These are phyloP conservation scores for Willisornis vidua DNA, from an alignment of 2,113 vertebrate genomes.

Conservation along the genomic window DNA sequence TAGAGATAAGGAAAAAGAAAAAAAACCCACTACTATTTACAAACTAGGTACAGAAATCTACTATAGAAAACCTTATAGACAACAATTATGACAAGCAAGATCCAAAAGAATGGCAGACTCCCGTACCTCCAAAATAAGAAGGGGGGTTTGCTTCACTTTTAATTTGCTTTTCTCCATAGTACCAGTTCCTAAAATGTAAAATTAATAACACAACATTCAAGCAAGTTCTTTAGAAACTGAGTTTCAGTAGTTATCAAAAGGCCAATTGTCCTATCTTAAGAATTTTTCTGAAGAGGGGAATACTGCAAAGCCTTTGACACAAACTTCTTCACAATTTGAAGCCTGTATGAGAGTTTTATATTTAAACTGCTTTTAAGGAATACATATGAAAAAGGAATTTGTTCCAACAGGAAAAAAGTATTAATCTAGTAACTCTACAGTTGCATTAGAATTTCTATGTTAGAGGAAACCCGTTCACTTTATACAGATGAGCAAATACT, in stretches of 20 bases:
- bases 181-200: conserved; percentile 49
- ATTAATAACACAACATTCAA: not conserved
- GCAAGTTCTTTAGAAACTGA: not conserved
- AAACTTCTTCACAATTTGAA: not conserved
- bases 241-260: not conserved
- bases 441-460: not conserved
- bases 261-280: not conserved
- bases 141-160: not conserved
- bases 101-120: not conserved
- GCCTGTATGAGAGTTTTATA: not conserved
- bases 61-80: not conserved
- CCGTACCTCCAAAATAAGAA: conserved; percentile 42
- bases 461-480: not conserved
- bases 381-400: not conserved
- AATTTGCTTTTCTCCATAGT: not conserved
- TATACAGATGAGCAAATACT: not conserved
- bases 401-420: not conserved
- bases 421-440: not conserved
- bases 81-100: not conserved
- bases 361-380: not conserved
- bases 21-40: not conserved
- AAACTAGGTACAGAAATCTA: not conserved
- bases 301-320: not conserved
- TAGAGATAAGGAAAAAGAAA: not conserved
- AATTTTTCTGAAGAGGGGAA: not conserved